Percentiles rank a stretch among this genome's conserved stretches.
These are phyloP conservation scores for Schlechtendalia chinensis DNA, from an alignment of 1,140 invertebrate genomes.

Conservation along the genomic window DNA sequence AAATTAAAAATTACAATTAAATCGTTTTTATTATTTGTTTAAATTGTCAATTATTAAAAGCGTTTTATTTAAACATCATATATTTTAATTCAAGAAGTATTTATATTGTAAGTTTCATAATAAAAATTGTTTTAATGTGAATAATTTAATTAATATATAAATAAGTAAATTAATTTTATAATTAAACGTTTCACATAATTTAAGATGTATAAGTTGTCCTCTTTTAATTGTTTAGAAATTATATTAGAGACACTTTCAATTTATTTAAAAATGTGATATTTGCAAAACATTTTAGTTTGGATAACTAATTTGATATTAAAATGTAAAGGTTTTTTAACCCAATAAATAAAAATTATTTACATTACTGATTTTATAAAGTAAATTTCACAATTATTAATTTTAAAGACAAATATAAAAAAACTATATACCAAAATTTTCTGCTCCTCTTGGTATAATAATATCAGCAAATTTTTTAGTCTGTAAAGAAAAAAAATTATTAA, in stretches of 20 bases:
- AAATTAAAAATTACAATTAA: background rate
- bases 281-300: too few relatives aligned
- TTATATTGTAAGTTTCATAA: background rate
- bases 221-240: too few relatives aligned
- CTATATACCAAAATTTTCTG: constrained; percentile 84
- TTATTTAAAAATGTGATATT: too few relatives aligned
- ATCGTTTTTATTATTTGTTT: background rate
- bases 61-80: background rate
- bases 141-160: too few relatives aligned
- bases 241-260: too few relatives aligned
- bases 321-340: too few relatives aligned
- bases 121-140: too few relatives aligned
- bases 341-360: background rate
- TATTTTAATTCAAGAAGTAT: background rate
- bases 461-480: constrained; percentile 99
- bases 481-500: constrained; percentile 54
- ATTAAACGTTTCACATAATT: too few relatives aligned
- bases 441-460: constrained; percentile 96
- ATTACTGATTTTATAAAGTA: background rate
- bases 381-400: too few relatives aligned
- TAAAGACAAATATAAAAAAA: too few relatives aligned
- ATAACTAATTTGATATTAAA: background rate
- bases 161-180: too few relatives aligned
- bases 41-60: background rate
- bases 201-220: too few relatives aligned